Evolutionary conservation across 2,888 invertebrate genomes (phyloP), one percentile per base, ranked within the genome.

Genomic region (Volucella bombylans): DNA sequence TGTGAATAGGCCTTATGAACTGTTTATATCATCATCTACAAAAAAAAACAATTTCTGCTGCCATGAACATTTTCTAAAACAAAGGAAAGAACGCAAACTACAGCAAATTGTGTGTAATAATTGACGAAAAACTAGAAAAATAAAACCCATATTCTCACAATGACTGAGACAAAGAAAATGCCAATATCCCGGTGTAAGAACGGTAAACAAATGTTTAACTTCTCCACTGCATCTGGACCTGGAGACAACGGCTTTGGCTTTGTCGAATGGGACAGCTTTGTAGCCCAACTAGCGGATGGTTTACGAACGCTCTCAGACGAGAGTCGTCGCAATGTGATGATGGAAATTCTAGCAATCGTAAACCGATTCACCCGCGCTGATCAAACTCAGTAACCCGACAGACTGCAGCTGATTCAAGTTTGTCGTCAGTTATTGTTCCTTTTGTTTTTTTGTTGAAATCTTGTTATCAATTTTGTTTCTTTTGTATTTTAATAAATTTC

Each of bases 161-260:
- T 88, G 88, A 88, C 88, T 71, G 88, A 88, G 65, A 87, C 88
- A 43, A 88, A 87, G 67, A 88, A 88, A 64, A 83, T 86, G 61
- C 71, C 78, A 12, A 64, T 88, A n/a, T 81, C 87, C 31, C 83
- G 69, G 47, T 79, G 73, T 45, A 79, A 50, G 57, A 59, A 49
- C 59, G 57, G 74, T 61, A 83, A 79, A 83, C 83, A 74, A 47
- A 69, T 79, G n/a, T 69, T 83, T 14, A 83, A 79, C 41, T 31
- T 31, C 23, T 23, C 23, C 31, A 69, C 54, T 86, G 87, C 54
- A 65, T 69, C 41, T 81, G 81, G 57, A 55, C 78, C 38, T 23
- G 69, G 23, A 23, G 83, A 79, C 3, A 69, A 47, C 45, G 65
- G 74, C 23, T 72, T 87, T 39, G 87, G 83, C 11, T 76, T 87